Conservation (phyloP, 53 echinoderm and acorn worm genomes). For the Paracentrotus lividus region DNA sequence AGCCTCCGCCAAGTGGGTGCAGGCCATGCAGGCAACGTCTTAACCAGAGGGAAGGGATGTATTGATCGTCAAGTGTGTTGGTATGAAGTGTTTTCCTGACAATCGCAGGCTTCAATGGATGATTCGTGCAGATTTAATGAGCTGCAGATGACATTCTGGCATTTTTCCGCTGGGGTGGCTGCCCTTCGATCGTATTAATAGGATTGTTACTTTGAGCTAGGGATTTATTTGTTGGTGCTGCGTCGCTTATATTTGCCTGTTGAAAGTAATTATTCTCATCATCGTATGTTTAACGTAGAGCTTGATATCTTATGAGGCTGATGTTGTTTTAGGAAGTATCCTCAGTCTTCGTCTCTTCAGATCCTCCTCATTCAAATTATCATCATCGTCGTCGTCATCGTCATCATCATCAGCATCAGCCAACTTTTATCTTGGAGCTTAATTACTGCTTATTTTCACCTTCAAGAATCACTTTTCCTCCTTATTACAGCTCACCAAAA, state of each 20-base stretch:
- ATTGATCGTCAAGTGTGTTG: conserved; percentile 26
- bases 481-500: too few relatives aligned
- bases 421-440: too few relatives aligned
- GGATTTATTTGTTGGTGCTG: not conserved
- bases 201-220: not conserved
- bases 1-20: conserved; percentile 1
- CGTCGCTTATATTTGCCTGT: not conserved
- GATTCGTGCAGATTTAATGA: conserved; percentile 33
- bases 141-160: not conserved
- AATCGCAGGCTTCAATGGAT: conserved; percentile 18
- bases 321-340: too few relatives aligned
- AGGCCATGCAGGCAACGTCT: conserved; percentile 8
- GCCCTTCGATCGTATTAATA: not conserved
- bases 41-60: conserved; percentile 13
- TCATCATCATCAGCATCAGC: not conserved
- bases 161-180: not conserved
- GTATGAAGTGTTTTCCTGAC: conserved; percentile 48
- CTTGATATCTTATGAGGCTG: too few relatives aligned
- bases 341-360: not conserved
- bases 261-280: not conserved
- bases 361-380: not conserved
- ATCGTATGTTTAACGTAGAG: not conserved
- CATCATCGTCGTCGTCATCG: not conserved
- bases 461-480: too few relatives aligned
- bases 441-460: too few relatives aligned